These are phyloP conservation scores for Drosophila histrio DNA, from an alignment of 2,888 invertebrate species.

Conservation along the genomic window DNA sequence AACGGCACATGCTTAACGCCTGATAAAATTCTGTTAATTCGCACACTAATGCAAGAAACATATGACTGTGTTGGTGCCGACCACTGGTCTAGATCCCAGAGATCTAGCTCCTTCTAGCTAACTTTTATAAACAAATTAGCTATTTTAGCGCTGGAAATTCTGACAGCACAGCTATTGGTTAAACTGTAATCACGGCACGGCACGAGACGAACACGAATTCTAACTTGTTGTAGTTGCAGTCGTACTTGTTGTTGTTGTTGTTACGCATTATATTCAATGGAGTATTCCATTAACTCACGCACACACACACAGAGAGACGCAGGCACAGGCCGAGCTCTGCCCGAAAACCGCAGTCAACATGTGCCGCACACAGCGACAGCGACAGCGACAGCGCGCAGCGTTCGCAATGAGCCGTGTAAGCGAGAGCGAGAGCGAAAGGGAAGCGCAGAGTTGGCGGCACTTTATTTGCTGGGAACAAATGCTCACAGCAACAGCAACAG, in stretches of 20 bases:
- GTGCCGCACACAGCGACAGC: conserved; percentile 34
- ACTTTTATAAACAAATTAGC: no score
- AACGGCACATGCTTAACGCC: no score
- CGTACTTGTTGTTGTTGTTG: conserved; percentile 22
- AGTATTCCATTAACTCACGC: conserved; percentile 51
- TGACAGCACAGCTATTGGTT: no score
- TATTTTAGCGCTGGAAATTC: no score
- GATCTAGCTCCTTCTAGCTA: no score
- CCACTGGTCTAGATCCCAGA: no score
- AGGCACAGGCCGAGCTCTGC: conserved; percentile 32
- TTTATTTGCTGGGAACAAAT: conserved; percentile 75
- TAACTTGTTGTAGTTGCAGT: conserved; percentile 7
- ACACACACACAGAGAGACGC: conserved; percentile 12
- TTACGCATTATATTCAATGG: conserved; percentile 43
- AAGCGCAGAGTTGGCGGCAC: conserved; percentile 32
- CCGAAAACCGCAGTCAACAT: conserved; percentile 59
- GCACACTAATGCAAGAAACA: no score
- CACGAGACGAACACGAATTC: conserved; percentile 4
- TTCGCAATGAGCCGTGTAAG: conserved; percentile 7
- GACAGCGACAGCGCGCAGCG: neutral
- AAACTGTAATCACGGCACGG: conserved; percentile 1
- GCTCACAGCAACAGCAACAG: conserved; percentile 51
- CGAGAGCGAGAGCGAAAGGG: conserved; percentile 1
- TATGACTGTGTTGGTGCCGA: no score
- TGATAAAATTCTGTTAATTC: no score